Evolutionary conservation across 2,888 invertebrate species (phyloP).

Genomic region (Priapulus caudatus): DNA sequence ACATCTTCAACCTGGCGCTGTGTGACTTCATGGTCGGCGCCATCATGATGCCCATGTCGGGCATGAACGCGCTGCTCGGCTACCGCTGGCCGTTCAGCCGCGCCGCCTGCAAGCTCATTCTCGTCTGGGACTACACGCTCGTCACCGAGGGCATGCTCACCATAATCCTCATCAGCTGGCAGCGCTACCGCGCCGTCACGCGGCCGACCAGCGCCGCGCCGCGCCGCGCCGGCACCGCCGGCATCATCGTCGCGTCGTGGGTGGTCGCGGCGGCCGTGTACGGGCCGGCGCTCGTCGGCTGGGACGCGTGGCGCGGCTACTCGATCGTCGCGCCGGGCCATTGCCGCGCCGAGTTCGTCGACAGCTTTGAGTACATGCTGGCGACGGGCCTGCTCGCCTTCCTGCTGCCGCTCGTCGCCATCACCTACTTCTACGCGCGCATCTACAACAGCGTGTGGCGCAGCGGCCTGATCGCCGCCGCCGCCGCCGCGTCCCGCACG

Average conservation of each 20-base stretch:
- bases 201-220: conserved; percentile 20
- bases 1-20: no score
- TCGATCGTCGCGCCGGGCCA: conserved; percentile 20
- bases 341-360: conserved; percentile 26
- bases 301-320: conserved; percentile 25
- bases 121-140: conserved; percentile 23
- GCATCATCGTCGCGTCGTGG: conserved; percentile 24
- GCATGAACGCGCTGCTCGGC: no score
- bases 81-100: conserved; percentile 21
- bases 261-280: conserved; percentile 22
- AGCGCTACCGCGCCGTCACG: conserved; percentile 20
- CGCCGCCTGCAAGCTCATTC: conserved; percentile 24
- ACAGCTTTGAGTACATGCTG: conserved; percentile 21
- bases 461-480: no score
- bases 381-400: conserved; percentile 24
- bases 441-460: conserved; percentile 24
- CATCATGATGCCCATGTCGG: no score
- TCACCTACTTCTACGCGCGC: conserved; percentile 20
- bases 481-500: no score
- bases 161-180: conserved; percentile 25
- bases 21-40: no score
- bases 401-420: conserved; percentile 20
- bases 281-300: conserved; percentile 26
- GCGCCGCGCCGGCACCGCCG: no score
- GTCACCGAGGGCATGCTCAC: conserved; percentile 24